Percentiles rank a stretch among this genome's conserved stretches.
Evolutionary conservation across 1,140 invertebrate species (phyloP).

Genomic region (Orchesella cincta): DNA sequence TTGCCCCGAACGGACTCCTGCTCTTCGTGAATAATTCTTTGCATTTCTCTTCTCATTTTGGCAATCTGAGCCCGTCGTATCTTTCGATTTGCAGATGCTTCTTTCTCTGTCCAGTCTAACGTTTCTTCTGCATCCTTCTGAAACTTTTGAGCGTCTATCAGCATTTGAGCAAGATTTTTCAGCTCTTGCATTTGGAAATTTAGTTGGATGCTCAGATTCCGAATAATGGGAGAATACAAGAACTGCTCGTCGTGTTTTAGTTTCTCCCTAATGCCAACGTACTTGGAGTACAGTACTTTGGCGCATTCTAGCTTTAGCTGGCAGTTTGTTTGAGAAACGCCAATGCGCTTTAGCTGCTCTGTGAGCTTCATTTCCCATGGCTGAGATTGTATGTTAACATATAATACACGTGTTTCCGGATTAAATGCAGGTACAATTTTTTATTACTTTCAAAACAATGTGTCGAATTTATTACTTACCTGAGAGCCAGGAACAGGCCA

Average conservation of each 20-base stretch:
- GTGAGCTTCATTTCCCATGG: slow-evolving; percentile 4
- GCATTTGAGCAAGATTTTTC: slow-evolving; percentile 40
- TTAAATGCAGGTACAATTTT: no score
- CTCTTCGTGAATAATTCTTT: slow-evolving; percentile 31
- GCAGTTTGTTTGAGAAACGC: background rate
- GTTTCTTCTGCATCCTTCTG: slow-evolving; percentile 36
- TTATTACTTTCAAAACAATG: no score
- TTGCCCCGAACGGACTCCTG: background rate
- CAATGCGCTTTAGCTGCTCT: background rate
- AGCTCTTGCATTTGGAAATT: slow-evolving; percentile 35
- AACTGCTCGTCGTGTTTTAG: slow-evolving; percentile 34
- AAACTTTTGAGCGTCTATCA: slow-evolving; percentile 45
- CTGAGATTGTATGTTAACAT: no score
- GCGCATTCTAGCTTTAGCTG: slow-evolving; percentile 43
- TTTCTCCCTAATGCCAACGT: slow-evolving; percentile 35
- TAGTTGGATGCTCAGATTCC: slow-evolving; percentile 34
- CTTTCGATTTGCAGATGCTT: slow-evolving; percentile 39
- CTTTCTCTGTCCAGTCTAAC: slow-evolving; percentile 40
- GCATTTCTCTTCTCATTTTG: slow-evolving; percentile 43
- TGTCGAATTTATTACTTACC: no score
- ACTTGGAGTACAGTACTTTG: slow-evolving; percentile 40
- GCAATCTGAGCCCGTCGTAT: slow-evolving; percentile 39
- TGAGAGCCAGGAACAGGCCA: slow-evolving; percentile 48
- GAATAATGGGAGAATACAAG: slow-evolving; percentile 40
- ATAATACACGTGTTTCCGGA: no score